Base-by-base conservation (phyloP, 2,888 invertebrate species). In the Diplazon laetatorius region DNA sequence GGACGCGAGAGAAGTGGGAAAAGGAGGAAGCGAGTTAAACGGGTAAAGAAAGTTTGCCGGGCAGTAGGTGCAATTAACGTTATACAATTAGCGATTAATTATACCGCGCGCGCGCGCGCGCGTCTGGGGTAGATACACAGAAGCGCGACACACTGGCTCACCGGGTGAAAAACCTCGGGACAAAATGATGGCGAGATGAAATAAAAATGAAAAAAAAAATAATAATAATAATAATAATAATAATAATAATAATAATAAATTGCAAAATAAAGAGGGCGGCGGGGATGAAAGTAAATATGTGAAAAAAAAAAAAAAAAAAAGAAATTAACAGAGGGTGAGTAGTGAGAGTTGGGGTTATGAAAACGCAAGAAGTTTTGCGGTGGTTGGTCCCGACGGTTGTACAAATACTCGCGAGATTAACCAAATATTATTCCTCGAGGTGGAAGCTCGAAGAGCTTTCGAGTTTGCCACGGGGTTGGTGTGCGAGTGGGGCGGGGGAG, bases 61-160 rank as follows among this genome's bases (percentile, higher is more conserved):
- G 42, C 70, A 65, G 76, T 59, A 30, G n/a, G 50, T 68, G 72
- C 71, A 72, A 79, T 79, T 79, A 79, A 79, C 75, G 79, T 68
- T 72, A 50, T 76, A 66, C 76, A 79, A 79, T 79, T 76, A 79
- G 72, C 79, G 72, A 79, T 71, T 75, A 72, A 78, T 78, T 75
- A 72, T 63, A n/a, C n/a, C n/a, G n/a, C n/a, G n/a, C n/a, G n/a
- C n/a, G n/a, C n/a, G n/a, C n/a, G n/a, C 63, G 30, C 63, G 39
- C 59, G 48, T 72, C 72, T 79, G 63, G 46, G 63, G 46, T 14
- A 18, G 63, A 50, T 50, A 55, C 30, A 30, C 30, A 30, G 35
- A 20, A 59, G 65, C 65, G 39, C n/a, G n/a, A n/a, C n/a, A 65
- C 37, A 60, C 14, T 57, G 46, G 55, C n/a, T n/a, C n/a, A n/a